Conservation (phyloP, 2,797 vertebrate species). For the Mus caroli region DNA sequence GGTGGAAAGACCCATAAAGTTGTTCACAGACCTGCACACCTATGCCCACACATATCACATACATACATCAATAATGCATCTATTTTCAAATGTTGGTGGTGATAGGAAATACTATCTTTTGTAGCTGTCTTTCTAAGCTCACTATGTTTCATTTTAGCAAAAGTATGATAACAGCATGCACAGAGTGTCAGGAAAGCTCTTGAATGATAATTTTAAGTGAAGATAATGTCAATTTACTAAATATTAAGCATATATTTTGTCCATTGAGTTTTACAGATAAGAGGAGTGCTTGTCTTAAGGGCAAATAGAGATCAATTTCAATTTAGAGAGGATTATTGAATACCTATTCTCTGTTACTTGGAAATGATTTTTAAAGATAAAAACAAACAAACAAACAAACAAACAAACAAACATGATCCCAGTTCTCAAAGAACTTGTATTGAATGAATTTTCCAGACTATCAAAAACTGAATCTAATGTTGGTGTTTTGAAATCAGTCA, state of each 20-base stretch:
- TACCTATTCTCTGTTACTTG: conserved; percentile 1
- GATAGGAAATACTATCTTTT: not conserved
- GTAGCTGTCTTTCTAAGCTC: not conserved
- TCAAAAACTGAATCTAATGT: conserved; percentile 11
- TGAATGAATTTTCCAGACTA: conserved; percentile 27
- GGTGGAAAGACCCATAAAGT: not conserved
- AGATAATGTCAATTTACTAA: conserved; percentile 11
- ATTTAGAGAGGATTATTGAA: conserved; percentile 47
- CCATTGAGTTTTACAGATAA: conserved; percentile 39
- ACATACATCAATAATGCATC: not conserved
- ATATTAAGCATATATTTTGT: conserved; percentile 33
- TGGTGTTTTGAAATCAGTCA: conserved; percentile 43
- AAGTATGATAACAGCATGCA: conserved; percentile 10
- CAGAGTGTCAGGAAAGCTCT: conserved; percentile 11
- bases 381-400: not conserved
- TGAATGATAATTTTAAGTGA: conserved; percentile 41
- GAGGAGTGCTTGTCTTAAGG: conserved; percentile 16
- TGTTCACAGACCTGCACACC: not conserved
- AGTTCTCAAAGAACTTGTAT: conserved; percentile 52
- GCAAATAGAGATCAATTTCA: conserved; percentile 47
- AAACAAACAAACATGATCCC: not conserved
- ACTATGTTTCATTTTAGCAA: not conserved
- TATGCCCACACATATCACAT: not conserved
- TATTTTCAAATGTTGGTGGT: not conserved
- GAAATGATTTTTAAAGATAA: conserved; percentile 33